These are phyloP conservation scores for Motacilla alba DNA, from an alignment of 2,113 vertebrate genomes.

Conservation along the genomic window DNA sequence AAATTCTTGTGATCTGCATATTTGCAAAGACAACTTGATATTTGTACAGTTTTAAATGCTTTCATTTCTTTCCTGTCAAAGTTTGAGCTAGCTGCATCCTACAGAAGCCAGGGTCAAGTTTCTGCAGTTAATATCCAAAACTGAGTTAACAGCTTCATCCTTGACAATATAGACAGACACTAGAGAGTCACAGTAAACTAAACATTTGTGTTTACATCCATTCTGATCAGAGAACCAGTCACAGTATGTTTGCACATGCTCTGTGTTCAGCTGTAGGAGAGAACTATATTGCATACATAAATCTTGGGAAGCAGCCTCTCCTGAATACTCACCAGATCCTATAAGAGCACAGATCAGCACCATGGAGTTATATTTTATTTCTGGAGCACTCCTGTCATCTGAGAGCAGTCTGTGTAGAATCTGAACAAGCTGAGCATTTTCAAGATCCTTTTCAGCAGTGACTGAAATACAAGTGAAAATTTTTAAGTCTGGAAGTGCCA, in stretches of 20 bases:
- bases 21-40: neutral
- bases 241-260: neutral
- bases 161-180: neutral
- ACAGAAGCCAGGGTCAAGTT: neutral
- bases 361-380: constrained; percentile 99
- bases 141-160: neutral
- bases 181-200: neutral
- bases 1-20: neutral
- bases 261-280: neutral
- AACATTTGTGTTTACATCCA: neutral
- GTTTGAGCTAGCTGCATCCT: neutral
- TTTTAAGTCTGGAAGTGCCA: neutral
- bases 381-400: constrained; percentile 92
- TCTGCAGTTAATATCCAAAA: neutral
- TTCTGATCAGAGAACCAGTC: neutral
- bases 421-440: constrained; percentile 86
- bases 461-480: constrained; percentile 72
- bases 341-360: constrained; percentile 93
- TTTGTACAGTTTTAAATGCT: neutral
- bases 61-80: neutral
- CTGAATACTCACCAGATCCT: constrained; percentile 85
- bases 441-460: constrained; percentile 92
- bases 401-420: constrained; percentile 93
- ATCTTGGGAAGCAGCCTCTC: neutral
- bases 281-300: neutral